A percentile compares a stretch with the other conserved stretches of the same genome.
Evolutionary conservation across 2,797 vertebrate genomes (phyloP).

Genomic region (Sebastes jordani): DNA sequence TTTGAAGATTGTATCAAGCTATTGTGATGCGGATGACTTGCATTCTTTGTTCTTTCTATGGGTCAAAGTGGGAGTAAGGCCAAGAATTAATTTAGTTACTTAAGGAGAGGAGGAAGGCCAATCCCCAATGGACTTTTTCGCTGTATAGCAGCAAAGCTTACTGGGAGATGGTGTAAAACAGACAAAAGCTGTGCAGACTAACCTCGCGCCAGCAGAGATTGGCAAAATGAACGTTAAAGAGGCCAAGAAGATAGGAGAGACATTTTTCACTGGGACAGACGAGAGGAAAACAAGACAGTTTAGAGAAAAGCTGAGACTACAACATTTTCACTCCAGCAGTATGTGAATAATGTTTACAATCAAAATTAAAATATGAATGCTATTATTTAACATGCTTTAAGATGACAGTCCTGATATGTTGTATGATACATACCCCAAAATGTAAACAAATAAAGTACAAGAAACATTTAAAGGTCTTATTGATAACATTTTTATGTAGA

Average conservation of each 20-base stretch:
- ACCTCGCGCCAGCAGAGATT: background rate
- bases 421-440: background rate
- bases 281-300: background rate
- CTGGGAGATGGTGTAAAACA: background rate
- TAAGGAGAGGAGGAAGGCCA: conserved; percentile 8
- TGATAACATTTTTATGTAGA: background rate
- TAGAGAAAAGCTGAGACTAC: background rate
- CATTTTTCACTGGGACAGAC: background rate
- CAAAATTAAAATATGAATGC: background rate
- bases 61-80: conserved; percentile 41
- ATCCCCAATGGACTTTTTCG: background rate
- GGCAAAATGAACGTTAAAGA: background rate
- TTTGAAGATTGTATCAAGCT: conserved; percentile 39
- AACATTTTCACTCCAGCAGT: background rate
- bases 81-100: conserved; percentile 46
- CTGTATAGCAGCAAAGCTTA: background rate
- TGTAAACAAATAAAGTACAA: background rate
- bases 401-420: background rate
- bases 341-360: background rate
- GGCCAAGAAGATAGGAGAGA: background rate
- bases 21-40: conserved; percentile 46
- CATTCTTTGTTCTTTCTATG: conserved; percentile 45
- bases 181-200: background rate
- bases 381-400: background rate
- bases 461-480: background rate